Base-by-base conservation (phyloP, 2,797 vertebrate species). In the Macroramphosus scolopax region DNA sequence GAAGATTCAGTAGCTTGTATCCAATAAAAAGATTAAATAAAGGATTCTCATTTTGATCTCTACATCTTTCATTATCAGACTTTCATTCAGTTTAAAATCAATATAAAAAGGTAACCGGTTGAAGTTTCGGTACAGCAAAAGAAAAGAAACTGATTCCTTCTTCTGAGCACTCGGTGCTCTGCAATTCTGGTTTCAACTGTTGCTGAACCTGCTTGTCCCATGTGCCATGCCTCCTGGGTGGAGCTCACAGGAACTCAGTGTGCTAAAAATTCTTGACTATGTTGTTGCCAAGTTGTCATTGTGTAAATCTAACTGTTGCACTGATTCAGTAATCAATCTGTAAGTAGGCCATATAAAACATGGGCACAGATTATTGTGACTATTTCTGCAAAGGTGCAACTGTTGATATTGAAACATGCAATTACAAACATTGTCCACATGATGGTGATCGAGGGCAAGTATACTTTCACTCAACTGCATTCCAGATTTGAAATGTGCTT, bases 141-240 rank as follows among this genome's bases (percentile, higher is more conserved):
- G 18, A 2, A 11, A 15, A 6, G 24, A 14, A 6, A 8, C 17
- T 22, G 1, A 54, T 5, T 35, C 8, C n/a, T 51, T 10, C 24
- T 35, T 16, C 30, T 18, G 0, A 31, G 15, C 5, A 13, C 26
- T 32, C 6, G 25, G 10, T 53, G 17, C 8, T 24, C 32, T 26
- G 20, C 6, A 47, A n/a, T 18, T 54, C 45, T 59, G 37, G 57
- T 68, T 71, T 44, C 8, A 36, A 44, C 22, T 58, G 64, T 79
- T 63, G 68, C 32, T 38, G 5, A 76, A 82, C 76, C 78, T 72
- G 82, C 65, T 79, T 46, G 42, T 35, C 41, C 26, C 28, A 6
- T 8, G 12, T 14, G 59, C 17, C 71, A 34, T 39, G 16, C 54
- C 56, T 52, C 6, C 24, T 65, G 73, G 77, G 79, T 44, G 77